Percentiles rank a stretch among this genome's conserved stretches.
These are phyloP conservation scores for Murina feae DNA, from an alignment of 2,113 vertebrate species.

Conservation along the genomic window DNA sequence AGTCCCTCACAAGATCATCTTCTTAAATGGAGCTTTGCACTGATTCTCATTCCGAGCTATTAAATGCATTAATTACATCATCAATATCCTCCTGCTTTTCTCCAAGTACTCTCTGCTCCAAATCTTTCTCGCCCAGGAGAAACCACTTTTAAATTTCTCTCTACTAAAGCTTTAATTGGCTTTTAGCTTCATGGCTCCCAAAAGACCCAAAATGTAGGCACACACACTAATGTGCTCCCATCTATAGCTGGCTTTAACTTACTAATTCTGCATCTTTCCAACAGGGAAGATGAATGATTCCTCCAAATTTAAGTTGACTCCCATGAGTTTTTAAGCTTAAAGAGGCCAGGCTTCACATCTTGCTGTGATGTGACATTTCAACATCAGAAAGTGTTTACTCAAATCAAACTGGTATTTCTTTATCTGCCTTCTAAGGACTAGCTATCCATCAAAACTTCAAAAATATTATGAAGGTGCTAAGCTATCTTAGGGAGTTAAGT, in stretches of 20 bases:
- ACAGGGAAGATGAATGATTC: conserved; percentile 17
- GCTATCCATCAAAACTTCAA: neutral
- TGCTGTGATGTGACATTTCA: neutral
- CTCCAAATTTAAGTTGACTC: conserved; percentile 14
- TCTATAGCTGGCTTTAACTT: conserved; percentile 8
- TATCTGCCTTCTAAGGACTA: neutral
- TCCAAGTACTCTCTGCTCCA: conserved; percentile 57
- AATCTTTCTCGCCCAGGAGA: conserved; percentile 64
- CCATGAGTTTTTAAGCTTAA: conserved; percentile 41
- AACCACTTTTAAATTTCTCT: conserved; percentile 65
- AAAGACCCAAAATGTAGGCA: conserved; percentile 59
- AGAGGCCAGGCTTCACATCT: neutral
- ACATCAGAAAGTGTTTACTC: neutral
- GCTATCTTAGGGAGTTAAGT: neutral
- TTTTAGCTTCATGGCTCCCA: conserved; percentile 64
- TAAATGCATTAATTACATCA: neutral
- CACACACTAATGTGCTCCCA: neutral
- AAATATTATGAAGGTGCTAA: neutral
- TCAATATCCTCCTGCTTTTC: conserved; percentile 12
- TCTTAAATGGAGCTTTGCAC: neutral
- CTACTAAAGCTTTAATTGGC: conserved; percentile 63
- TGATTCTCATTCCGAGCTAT: neutral
- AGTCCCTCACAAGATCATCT: neutral
- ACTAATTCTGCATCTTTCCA: conserved; percentile 12
- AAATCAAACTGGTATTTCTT: conserved; percentile 13